Percentiles rank a stretch among this genome's conserved stretches.
These are phyloP conservation scores for Sander lucioperca DNA, from an alignment of 2,113 vertebrate species.

Conservation along the genomic window DNA sequence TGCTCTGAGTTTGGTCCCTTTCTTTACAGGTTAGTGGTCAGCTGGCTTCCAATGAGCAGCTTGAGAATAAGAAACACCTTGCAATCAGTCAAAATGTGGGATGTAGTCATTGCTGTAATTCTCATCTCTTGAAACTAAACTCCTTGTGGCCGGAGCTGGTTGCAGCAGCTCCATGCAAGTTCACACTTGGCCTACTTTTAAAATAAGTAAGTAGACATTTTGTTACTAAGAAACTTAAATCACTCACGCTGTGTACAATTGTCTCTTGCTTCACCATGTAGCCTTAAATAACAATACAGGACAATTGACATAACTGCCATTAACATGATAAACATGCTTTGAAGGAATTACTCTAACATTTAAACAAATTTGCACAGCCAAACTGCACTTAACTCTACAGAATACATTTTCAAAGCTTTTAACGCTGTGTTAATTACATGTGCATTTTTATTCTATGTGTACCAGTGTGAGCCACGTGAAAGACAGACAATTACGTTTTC, in stretches of 20 bases:
- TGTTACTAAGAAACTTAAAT: too few relatives aligned
- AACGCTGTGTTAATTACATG: not conserved
- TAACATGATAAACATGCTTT: too few relatives aligned
- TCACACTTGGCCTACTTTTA: too few relatives aligned
- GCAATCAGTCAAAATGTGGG: not conserved
- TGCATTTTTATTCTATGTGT: not conserved
- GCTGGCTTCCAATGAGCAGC: not conserved
- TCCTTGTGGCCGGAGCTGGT: not conserved
- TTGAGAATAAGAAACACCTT: not conserved
- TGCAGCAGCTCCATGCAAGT: not conserved
- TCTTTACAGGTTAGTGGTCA: not conserved
- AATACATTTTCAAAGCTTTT: not conserved
- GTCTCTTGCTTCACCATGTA: too few relatives aligned
- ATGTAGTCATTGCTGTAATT: not conserved
- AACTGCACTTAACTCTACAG: too few relatives aligned
- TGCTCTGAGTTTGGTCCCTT: slow-evolving; percentile 2
- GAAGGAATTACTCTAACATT: too few relatives aligned
- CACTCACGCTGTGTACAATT: too few relatives aligned
- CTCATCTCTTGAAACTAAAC: not conserved
- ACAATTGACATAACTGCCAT: too few relatives aligned
- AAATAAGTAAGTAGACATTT: too few relatives aligned
- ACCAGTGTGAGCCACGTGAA: not conserved
- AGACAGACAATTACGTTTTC: not conserved
- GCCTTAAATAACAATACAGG: too few relatives aligned
- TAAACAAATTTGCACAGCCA: too few relatives aligned